phyloP scores from a whole-genome alignment of 2,113 vertebrate genomes.

The Meleagris gallopavo region DNA sequence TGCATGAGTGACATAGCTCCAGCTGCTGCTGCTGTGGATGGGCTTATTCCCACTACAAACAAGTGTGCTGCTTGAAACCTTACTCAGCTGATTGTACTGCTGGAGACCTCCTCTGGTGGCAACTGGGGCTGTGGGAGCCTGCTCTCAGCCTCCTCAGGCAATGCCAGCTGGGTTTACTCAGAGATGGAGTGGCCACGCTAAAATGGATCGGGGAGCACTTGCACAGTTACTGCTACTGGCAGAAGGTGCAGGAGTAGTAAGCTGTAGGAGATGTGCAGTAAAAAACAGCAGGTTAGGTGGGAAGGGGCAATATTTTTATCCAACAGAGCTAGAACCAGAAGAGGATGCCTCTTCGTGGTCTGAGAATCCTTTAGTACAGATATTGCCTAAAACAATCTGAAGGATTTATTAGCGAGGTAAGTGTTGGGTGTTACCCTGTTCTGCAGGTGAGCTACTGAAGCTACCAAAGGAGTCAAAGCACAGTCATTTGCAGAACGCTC shows the following conservation, averaged over 20 bases:
- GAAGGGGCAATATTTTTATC: conserved; percentile 35
- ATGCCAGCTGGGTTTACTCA: not conserved
- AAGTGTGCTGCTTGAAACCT: not conserved
- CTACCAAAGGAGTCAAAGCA: not conserved
- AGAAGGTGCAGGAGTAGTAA: not conserved
- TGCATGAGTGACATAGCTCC: not conserved
- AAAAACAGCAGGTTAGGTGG: conserved; percentile 29
- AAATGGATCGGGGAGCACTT: not conserved
- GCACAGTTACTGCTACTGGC: not conserved
- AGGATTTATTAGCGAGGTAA: not conserved
- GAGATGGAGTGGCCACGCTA: not conserved
- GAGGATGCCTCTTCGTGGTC: not conserved
- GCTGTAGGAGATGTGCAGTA: not conserved
- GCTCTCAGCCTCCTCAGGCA: not conserved
- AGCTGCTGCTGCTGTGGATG: not conserved
- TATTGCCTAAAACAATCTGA: not conserved
- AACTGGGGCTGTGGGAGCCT: not conserved
- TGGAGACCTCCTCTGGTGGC: not conserved
- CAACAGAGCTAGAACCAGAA: conserved; percentile 7
- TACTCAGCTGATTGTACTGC: not conserved
- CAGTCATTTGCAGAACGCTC: conserved; percentile 27
- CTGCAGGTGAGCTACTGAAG: conserved; percentile 1
- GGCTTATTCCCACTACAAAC: not conserved
- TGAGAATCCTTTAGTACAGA: conserved; percentile 31
- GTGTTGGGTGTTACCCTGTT: not conserved